Evolutionary conservation across 2,113 vertebrate genomes (phyloP).

Genomic region (Amazona vittata): DNA sequence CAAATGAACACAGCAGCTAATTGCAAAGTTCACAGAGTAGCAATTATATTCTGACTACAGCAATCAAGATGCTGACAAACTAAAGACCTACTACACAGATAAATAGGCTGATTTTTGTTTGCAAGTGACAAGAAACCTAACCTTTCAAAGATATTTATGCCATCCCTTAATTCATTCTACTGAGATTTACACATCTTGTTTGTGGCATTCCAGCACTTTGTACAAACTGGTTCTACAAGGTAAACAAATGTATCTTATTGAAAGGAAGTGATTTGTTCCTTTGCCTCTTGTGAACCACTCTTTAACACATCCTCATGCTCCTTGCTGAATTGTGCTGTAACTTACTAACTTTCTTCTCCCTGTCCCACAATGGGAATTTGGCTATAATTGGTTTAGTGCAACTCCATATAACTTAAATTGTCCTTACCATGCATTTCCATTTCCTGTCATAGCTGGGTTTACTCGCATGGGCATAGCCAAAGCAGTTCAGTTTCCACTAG

Average conservation of each 20-base stretch:
- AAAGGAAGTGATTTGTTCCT: neutral
- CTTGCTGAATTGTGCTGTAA: neutral
- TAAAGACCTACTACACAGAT: neutral
- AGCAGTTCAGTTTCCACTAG: neutral
- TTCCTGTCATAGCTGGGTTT: neutral
- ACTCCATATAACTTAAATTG: neutral
- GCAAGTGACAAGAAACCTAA: neutral
- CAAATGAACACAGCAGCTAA: constrained; percentile 26
- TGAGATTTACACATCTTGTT: neutral
- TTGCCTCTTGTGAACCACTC: neutral
- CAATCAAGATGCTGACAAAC: neutral
- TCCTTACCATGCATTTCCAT: neutral
- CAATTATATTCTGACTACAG: neutral
- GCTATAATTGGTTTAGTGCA: neutral
- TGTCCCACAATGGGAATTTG: neutral
- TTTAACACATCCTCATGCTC: neutral
- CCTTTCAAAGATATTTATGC: neutral
- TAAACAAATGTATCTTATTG: neutral
- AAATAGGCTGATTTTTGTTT: neutral
- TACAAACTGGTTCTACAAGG: neutral
- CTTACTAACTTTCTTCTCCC: neutral
- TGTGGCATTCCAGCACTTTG: neutral
- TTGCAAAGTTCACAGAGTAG: constrained; percentile 14
- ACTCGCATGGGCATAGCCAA: neutral
- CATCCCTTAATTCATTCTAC: neutral